A percentile compares a stretch with the other conserved stretches of the same genome.
Conservation (phyloP, 1,140 invertebrate species). For the Cataglyphis hispanica region DNA sequence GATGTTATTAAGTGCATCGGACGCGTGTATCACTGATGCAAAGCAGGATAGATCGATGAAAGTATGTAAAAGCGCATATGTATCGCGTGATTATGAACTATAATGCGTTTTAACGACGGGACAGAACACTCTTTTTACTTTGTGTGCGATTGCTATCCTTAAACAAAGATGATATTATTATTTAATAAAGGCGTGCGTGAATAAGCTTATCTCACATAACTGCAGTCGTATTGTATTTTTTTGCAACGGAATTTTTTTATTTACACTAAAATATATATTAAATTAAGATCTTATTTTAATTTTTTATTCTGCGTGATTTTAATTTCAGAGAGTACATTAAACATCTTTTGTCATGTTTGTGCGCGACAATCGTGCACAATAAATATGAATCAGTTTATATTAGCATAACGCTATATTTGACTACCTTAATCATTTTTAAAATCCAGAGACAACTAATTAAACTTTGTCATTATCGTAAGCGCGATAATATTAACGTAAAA, state of each 20-base stretch:
- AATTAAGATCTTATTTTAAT: constrained; percentile 3
- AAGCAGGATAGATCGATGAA: constrained; percentile 27
- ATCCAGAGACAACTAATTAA: background rate
- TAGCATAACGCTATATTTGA: background rate
- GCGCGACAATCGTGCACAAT: background rate
- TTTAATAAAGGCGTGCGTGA: constrained; percentile 11
- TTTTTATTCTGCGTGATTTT: background rate
- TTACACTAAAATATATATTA: background rate
- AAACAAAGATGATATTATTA: constrained; percentile 52
- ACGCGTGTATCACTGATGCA: constrained; percentile 13
- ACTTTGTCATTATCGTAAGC: background rate
- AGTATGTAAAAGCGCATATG: background rate
- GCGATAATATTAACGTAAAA: background rate
- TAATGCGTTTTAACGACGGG: background rate
- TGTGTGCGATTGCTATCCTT: constrained; percentile 38
- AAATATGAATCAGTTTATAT: background rate
- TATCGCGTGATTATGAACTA: background rate
- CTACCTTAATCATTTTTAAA: background rate
- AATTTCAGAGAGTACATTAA: background rate
- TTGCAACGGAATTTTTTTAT: too few relatives aligned
- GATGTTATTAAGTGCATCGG: background rate
- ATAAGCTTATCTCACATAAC: background rate
- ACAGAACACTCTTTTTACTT: background rate
- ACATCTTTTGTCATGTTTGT: background rate
- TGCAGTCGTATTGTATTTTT: background rate